A percentile compares a stretch with the other conserved stretches of the same genome.
Conservation (phyloP, 2,888 invertebrate genomes). For the Geophilus truncorum region DNA sequence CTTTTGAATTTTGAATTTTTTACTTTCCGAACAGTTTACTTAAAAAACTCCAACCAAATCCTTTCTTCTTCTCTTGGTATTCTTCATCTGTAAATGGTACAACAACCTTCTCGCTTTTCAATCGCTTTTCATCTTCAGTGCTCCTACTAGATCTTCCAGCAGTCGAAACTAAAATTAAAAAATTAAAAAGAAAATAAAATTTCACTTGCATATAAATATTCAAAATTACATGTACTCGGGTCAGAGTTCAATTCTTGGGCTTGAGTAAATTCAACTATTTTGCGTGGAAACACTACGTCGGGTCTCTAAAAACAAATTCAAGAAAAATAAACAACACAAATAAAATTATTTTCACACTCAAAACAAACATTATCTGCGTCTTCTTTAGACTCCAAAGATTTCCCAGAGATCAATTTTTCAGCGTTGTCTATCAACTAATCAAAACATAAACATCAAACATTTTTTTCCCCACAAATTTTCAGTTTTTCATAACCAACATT, state of each 20-base stretch:
- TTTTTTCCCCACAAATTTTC: neutral
- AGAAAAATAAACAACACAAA: neutral
- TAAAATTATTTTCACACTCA: neutral
- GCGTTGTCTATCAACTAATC: neutral
- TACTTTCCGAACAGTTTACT: conserved; percentile 11
- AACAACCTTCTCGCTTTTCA: neutral
- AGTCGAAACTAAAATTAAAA: neutral
- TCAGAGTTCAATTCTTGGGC: neutral
- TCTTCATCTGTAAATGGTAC: neutral
- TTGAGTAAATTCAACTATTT: neutral
- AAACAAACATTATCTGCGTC: neutral
- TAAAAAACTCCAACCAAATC: conserved; percentile 1
- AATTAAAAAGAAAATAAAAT: neutral
- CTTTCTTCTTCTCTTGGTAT: neutral
- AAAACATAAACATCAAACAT: neutral
- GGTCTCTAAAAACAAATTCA: neutral
- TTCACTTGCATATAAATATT: neutral
- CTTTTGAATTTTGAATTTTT: neutral
- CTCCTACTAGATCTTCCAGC: neutral
- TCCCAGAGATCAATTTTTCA: neutral
- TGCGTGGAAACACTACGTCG: neutral
- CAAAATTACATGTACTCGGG: neutral
- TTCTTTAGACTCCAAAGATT: neutral
- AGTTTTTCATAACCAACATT: neutral
- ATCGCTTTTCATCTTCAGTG: neutral